A percentile compares a stretch with the other conserved stretches of the same genome.
These are phyloP conservation scores for Gorsachius goisagi DNA, from an alignment of 2,113 vertebrate species.

Conservation along the genomic window DNA sequence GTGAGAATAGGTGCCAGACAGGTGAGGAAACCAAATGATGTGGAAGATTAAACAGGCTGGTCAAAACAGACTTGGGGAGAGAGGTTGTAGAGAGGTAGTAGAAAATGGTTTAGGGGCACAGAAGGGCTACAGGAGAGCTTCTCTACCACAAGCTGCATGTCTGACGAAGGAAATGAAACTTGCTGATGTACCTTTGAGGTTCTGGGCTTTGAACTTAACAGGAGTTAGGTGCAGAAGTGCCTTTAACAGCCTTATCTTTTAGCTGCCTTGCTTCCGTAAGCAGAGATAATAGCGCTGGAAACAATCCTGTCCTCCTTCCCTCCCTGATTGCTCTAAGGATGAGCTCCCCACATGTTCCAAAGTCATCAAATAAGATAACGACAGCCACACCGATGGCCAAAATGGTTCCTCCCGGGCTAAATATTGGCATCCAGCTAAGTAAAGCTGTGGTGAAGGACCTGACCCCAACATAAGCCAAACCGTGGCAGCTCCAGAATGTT, in stretches of 20 bases:
- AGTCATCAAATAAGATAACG: neutral
- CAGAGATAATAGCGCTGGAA: neutral
- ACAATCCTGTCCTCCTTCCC: neutral
- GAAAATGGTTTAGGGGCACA: neutral
- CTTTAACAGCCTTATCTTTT: neutral
- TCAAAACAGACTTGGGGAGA: neutral
- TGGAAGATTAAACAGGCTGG: neutral
- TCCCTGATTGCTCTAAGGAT: neutral
- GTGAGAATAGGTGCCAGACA: neutral
- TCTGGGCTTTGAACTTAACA: slow-evolving; percentile 1
- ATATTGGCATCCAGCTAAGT: neutral
- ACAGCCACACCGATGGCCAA: neutral
- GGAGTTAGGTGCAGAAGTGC: neutral
- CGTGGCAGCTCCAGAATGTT: accelerated
- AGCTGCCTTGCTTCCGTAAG: neutral
- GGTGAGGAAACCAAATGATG: neutral
- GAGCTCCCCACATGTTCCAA: neutral
- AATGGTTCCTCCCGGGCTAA: neutral
- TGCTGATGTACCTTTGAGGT: slow-evolving; percentile 20
- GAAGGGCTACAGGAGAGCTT: neutral
- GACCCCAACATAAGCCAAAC: neutral
- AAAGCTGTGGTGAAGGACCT: neutral
- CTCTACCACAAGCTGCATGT: neutral
- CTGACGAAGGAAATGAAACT: slow-evolving; percentile 22
- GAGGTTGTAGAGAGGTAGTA: neutral